A percentile compares a stretch with the other conserved stretches of the same genome.
Evolutionary conservation across 2,888 invertebrate genomes (phyloP).

Genomic region (Junonia oenone): DNA sequence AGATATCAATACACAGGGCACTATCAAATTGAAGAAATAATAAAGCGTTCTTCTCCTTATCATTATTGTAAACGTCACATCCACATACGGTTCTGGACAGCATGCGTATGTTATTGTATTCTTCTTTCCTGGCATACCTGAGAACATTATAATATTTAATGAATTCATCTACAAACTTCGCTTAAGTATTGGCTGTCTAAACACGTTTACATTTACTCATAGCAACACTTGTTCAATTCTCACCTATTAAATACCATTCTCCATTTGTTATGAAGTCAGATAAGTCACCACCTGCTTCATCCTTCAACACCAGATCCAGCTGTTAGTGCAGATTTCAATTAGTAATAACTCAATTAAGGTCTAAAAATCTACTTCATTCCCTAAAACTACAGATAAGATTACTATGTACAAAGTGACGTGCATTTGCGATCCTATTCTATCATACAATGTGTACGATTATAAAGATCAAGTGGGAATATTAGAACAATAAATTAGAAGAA

Average conservation of each 20-base stretch:
- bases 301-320: slow-evolving; percentile 97
- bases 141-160: slow-evolving; percentile 19
- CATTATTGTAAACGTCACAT: slow-evolving; percentile 97
- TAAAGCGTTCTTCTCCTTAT: slow-evolving; percentile 97
- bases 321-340: slow-evolving; percentile 61
- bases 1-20: slow-evolving; percentile 98
- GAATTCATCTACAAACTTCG: background rate
- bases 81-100: slow-evolving; percentile 96
- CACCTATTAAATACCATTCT: slow-evolving; percentile 99
- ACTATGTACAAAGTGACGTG: background rate
- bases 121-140: slow-evolving; percentile 95
- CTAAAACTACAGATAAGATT: background rate
- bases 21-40: slow-evolving; percentile 99
- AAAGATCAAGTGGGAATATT: slow-evolving; percentile 32
- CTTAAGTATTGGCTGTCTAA: background rate
- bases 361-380: background rate
- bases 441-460: background rate
- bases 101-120: slow-evolving; percentile 95
- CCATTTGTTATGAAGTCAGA: slow-evolving; percentile 99
- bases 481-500: slow-evolving; percentile 38
- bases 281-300: slow-evolving; percentile 95
- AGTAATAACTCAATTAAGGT: background rate
- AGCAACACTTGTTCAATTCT: no score
- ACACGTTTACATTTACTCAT: background rate
- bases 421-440: background rate